Evolutionary conservation across 2,797 vertebrate species (phyloP), one percentile per base, ranked within the genome.

Genomic region (Vireo griseus): DNA sequence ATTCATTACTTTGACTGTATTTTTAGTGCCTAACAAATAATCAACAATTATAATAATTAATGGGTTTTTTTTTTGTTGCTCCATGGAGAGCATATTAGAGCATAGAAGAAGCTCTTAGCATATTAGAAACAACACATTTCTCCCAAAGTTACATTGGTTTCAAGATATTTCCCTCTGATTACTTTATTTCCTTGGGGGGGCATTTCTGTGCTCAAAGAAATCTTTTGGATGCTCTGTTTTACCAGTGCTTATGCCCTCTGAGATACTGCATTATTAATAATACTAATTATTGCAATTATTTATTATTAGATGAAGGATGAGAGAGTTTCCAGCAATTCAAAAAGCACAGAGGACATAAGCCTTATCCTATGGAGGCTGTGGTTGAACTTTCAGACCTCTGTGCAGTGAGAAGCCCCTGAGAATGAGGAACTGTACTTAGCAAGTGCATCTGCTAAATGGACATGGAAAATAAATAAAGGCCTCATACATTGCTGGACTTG

Each of bases 261-360:
- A 96, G 90, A 68, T 88, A 35, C 66, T 94, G 39, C 50, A 95
- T 96, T 95, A 95, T 96, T 95, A 92, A 94, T 96, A 92, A 88
- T 40, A 81, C 50, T 92, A 94, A 94, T 92, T 96, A 91, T 92
- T 92, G 62, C 52, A 94, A 96, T 90, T 95, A 91, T 95, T 96
- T 96, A 88, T 90, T 95, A 91, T 94, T 92, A 90, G 25, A 75
- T 80, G 66, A 94, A 88, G 65, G 26, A 61, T 90, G 47, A 89
- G 63, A 94, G 61, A 71, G 31, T 77, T 94, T 83, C 25, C 58
- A 92, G 76, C 61, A 83, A 94, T 88, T 75, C 66, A 88, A 62
- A 88, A 80, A 75, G 15, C 52, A 77, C 50, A 86, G 57, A 80
- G 47, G 39, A 57, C 77, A 31, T 29, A 92, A 81, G 16, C 18